These are phyloP conservation scores for Psylliodes chrysocephalus DNA, from an alignment of 2,888 invertebrate species.

Conservation along the genomic window DNA sequence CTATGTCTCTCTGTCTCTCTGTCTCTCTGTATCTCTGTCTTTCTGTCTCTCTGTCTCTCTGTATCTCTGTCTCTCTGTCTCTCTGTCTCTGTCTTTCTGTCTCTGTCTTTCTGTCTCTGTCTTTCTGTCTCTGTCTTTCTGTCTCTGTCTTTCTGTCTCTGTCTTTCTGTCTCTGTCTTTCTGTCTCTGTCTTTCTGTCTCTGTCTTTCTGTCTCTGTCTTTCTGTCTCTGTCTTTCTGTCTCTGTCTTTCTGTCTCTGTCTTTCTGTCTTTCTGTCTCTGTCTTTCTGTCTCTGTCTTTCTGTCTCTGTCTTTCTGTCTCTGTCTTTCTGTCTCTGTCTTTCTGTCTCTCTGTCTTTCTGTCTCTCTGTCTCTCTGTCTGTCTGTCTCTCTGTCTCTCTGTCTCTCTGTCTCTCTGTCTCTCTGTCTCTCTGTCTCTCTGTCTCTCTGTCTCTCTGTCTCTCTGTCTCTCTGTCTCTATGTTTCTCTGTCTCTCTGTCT, in stretches of 20 bases:
- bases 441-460: conserved; percentile 13
- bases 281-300: conserved; percentile 1
- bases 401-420: conserved; percentile 7
- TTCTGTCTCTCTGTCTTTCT: conserved; percentile 24
- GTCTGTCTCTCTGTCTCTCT: conserved; percentile 5
- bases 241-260: conserved; percentile 18
- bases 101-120: conserved; percentile 29
- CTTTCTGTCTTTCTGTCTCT: conserved; percentile 12
- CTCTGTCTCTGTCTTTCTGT: conserved; percentile 25
- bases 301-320: conserved; percentile 14
- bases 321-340: conserved; percentile 25
- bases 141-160: conserved; percentile 27
- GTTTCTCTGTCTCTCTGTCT: conserved; percentile 17
- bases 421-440: conserved; percentile 21
- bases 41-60: too few relatives aligned
- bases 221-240: too few relatives aligned
- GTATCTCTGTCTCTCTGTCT: conserved; percentile 27
- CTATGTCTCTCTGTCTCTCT: too few relatives aligned
- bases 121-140: conserved; percentile 27
- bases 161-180: conserved; percentile 27
- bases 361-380: conserved; percentile 19
- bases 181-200: conserved; percentile 5
- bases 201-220: conserved; percentile 11
- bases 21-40: too few relatives aligned
- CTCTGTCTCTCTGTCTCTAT: conserved; percentile 18